Conservation (phyloP, 2,797 vertebrate genomes). For the Gymnodraco acuticeps region DNA sequence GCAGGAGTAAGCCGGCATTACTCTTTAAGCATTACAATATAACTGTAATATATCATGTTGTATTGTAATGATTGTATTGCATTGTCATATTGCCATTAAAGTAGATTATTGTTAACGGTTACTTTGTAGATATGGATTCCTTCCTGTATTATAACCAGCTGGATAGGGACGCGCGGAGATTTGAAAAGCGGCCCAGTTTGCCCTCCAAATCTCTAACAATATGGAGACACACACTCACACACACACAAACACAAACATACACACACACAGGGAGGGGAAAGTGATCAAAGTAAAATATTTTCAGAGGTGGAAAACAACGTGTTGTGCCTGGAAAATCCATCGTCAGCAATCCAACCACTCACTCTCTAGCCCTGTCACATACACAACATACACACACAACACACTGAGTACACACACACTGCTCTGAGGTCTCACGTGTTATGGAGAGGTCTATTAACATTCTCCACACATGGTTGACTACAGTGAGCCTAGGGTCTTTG, state of each 20-base stretch:
- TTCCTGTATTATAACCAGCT: no score
- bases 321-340: slow-evolving; percentile 7
- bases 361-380: neutral
- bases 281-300: slow-evolving; percentile 38
- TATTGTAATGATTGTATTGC: no score
- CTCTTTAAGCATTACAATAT: no score
- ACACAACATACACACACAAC: neutral
- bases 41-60: no score
- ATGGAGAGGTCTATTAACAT: slow-evolving; percentile 45
- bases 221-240: slow-evolving; percentile 11
- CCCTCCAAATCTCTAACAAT: no score
- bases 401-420: slow-evolving; percentile 9
- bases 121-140: no score
- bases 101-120: no score
- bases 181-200: no score
- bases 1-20: no score
- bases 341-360: slow-evolving; percentile 29
- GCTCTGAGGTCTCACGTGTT: slow-evolving; percentile 49
- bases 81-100: no score
- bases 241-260: neutral
- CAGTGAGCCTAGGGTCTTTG: slow-evolving; percentile 47
- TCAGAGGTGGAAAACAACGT: slow-evolving; percentile 7
- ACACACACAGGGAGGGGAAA: slow-evolving; percentile 14
- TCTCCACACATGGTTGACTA: slow-evolving; percentile 46
- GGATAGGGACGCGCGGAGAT: no score